These are phyloP conservation scores for Nomada goodeniana DNA, from an alignment of 2,888 invertebrate genomes.

Conservation along the genomic window DNA sequence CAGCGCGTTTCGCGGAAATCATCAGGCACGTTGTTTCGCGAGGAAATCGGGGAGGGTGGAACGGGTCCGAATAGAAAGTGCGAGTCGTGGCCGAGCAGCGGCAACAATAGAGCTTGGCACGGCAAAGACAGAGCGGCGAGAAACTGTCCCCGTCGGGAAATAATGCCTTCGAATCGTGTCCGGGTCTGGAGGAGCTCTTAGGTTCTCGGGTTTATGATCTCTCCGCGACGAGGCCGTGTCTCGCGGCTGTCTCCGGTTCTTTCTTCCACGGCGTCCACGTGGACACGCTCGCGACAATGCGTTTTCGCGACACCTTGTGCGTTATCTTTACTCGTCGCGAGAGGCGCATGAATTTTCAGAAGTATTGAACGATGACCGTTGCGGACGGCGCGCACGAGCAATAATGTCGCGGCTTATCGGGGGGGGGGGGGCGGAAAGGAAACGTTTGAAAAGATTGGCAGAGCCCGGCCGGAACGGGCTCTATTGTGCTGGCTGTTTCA, in stretches of 20 bases:
- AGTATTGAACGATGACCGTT: conserved; percentile 12
- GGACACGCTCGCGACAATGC: conserved; percentile 3
- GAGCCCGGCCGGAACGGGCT: conserved; percentile 9
- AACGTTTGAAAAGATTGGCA: conserved; percentile 2
- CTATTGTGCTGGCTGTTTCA: conserved; percentile 52
- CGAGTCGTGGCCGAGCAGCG: conserved; percentile 46
- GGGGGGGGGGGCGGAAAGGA: conserved; percentile 1
- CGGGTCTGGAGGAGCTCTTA: conserved; percentile 48
- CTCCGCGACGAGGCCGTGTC: conserved; percentile 61
- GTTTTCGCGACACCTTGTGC: not conserved
- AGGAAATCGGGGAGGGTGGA: conserved; percentile 13
- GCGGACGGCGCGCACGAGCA: not conserved
- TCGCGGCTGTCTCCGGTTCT: conserved; percentile 40
- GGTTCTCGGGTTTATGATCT: conserved; percentile 58
- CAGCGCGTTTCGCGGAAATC: conserved; percentile 40
- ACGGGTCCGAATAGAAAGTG: conserved; percentile 56
- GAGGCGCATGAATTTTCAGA: conserved; percentile 23
- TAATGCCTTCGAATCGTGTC: conserved; percentile 62
- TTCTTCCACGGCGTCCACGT: conserved; percentile 1
- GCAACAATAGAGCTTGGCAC: conserved; percentile 47
- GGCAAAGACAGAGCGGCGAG: conserved; percentile 52
- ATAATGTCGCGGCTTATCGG: conserved; percentile 16
- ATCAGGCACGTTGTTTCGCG: not conserved
- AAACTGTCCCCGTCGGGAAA: conserved; percentile 56
- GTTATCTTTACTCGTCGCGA: not conserved